phyloP scores from a whole-genome alignment of 1,140 invertebrate genomes.

The Chionoecetes opilio region DNA sequence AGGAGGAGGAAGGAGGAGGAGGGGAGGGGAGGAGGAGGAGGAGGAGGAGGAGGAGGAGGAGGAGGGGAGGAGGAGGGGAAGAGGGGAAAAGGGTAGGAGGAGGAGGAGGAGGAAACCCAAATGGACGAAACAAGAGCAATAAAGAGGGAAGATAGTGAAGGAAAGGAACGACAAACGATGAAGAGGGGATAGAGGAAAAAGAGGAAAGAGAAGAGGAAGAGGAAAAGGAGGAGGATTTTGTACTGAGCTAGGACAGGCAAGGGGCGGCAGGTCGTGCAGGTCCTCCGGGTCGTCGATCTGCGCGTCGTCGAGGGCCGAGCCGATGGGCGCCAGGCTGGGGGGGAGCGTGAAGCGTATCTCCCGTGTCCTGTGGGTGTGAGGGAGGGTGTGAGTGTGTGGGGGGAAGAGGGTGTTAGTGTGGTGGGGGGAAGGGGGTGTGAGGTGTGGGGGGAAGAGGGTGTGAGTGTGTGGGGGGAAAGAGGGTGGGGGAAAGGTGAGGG shows the following conservation, averaged over 20 bases:
- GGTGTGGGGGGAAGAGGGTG: background rate
- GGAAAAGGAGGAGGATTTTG: background rate
- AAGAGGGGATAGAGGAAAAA: background rate
- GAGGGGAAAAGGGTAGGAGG: background rate
- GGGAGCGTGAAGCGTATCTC: slow-evolving; percentile 72
- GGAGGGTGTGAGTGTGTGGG: background rate
- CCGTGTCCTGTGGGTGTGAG: slow-evolving; percentile 49
- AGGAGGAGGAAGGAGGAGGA: no score
- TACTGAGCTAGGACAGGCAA: background rate
- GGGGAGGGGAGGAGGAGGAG: background rate
- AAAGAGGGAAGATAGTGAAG: background rate
- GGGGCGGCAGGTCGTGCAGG: background rate
- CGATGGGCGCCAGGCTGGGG: slow-evolving; percentile 66
- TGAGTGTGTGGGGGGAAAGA: no score
- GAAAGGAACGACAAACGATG: background rate
- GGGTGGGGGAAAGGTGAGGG: no score
- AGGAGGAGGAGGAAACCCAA: background rate
- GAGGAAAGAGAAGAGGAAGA: background rate
- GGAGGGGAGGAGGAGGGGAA: background rate
- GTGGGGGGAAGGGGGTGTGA: background rate
- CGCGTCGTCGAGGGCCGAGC: background rate
- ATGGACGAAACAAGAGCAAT: background rate
- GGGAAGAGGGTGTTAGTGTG: background rate
- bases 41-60: background rate
- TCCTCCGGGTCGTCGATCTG: background rate